Percentiles rank a stretch among this genome's conserved stretches.
These are phyloP conservation scores for Dynastes maya DNA, from an alignment of 2,888 invertebrate genomes.

Conservation along the genomic window DNA sequence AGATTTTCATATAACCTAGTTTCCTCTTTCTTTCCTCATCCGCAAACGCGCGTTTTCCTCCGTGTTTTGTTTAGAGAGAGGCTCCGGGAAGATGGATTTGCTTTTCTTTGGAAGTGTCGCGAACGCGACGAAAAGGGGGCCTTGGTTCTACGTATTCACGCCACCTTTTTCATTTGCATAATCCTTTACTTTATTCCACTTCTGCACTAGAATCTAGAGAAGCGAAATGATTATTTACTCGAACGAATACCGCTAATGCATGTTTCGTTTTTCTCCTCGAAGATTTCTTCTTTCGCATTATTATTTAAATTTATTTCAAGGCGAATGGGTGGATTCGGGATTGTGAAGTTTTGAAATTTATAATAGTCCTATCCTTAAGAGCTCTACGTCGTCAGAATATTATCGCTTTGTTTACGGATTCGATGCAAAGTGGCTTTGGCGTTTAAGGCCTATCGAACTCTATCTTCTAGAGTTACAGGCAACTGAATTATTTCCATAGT, in stretches of 20 bases:
- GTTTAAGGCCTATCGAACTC: not conserved
- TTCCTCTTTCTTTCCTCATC: conserved; percentile 13
- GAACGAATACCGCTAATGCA: conserved; percentile 49
- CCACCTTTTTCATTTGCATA: conserved; percentile 46
- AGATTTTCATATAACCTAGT: conserved; percentile 46
- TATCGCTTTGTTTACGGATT: conserved; percentile 31
- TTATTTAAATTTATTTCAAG: conserved; percentile 45
- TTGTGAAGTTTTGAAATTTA: conserved; percentile 37
- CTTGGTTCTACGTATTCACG: conserved; percentile 22
- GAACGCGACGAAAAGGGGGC: not conserved
- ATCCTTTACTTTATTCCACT: conserved; percentile 44
- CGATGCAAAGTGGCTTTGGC: not conserved
- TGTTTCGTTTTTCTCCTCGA: conserved; percentile 45
- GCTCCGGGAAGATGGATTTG: conserved; percentile 42
- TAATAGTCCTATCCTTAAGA: conserved; percentile 29
- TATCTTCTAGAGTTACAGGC: not conserved
- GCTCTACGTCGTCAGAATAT: conserved; percentile 27
- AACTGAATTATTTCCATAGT: not conserved
- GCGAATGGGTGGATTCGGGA: conserved; percentile 26
- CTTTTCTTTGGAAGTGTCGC: conserved; percentile 41
- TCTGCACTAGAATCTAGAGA: conserved; percentile 31
- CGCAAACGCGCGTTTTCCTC: conserved; percentile 28
- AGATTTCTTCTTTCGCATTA: conserved; percentile 35
- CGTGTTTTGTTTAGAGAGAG: conserved; percentile 41
- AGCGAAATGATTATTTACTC: conserved; percentile 48